Evolutionary conservation across 2,797 vertebrate species (phyloP), one percentile per base, ranked within the genome.

Genomic region (Erpetoichthys calabaricus): DNA sequence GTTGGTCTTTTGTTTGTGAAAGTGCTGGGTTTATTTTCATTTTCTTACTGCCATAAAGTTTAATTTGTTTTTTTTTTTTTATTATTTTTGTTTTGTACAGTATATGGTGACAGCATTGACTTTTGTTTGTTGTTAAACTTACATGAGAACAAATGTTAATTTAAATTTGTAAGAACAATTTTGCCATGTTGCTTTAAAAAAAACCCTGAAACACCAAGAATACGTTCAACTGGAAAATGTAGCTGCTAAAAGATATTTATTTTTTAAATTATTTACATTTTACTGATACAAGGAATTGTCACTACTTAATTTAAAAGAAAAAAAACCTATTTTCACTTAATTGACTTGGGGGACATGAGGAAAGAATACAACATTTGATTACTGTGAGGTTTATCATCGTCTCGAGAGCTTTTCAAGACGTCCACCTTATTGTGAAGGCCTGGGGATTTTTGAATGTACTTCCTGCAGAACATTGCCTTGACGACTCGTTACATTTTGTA

Each of bases 401-500:
- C 25, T 25, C 25, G 25, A 25, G 25, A 25, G 25, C 25, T 25
- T 25, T 25, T 25, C 25, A 25, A 25, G 25, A 25, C 25, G 25
- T 25, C 25, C 25, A 25, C 10, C 0, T 57, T 62, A 51, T 67
- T 63, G 53, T 60, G n/a, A n/a, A n/a, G n/a, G n/a, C n/a, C n/a
- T n/a, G 70, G 69, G 81, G 81, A 80, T 75, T 79, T 76, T 65
- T 71, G 75, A 78, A 77, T 79, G 76, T 77, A 84, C 83, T 81
- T 83, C 76, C 78, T 76, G 82, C 69, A 74, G 68, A 70, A 73
- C 49, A 69, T 75, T 82, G 76, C 81, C 72, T 84, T 83, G 78
- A 75, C 74, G 76, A 79, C 73, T 72, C 68, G 70, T 75, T 76
- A 59, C 69, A 58, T 70, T 78, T 80, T 78, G 68, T 71, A 63